A percentile compares a stretch with the other conserved stretches of the same genome.
Evolutionary conservation across 64 coral and sea anemone species (phyloP).

Genomic region (Dendrophyllia cribrosa): DNA sequence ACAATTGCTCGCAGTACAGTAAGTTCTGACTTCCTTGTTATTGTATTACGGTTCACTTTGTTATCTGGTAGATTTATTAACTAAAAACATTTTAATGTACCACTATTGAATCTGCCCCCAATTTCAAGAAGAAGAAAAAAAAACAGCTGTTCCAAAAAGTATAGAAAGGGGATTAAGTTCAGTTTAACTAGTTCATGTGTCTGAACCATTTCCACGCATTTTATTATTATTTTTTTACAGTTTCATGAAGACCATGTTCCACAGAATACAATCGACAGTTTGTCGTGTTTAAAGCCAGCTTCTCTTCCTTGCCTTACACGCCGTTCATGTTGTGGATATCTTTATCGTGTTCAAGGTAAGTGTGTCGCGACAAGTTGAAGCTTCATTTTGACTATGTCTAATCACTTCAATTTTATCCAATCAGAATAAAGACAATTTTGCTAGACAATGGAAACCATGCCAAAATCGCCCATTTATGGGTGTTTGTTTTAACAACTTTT

Average conservation of each 20-base stretch:
- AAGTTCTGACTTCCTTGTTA: background rate
- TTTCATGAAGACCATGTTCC: background rate
- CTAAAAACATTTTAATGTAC: too few relatives aligned
- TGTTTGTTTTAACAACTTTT: background rate
- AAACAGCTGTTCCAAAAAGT: too few relatives aligned
- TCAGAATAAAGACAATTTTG: too few relatives aligned
- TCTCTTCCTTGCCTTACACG: background rate
- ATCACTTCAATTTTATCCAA: too few relatives aligned
- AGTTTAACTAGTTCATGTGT: too few relatives aligned
- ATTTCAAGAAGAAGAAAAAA: too few relatives aligned
- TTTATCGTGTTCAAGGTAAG: constrained; percentile 27
- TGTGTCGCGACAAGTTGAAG: background rate
- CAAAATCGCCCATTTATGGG: background rate
- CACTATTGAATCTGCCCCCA: too few relatives aligned
- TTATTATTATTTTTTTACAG: background rate
- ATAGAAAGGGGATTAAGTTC: too few relatives aligned
- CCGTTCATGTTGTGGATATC: background rate
- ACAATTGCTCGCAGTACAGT: background rate
- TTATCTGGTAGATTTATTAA: background rate
- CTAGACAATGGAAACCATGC: background rate
- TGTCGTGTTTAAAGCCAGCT: background rate
- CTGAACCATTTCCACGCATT: too few relatives aligned
- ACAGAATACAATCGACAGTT: background rate
- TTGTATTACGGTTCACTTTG: background rate
- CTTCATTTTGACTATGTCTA: too few relatives aligned